Base-by-base conservation (phyloP, 2,888 invertebrate species). In the Harmothoe impar region DNA sequence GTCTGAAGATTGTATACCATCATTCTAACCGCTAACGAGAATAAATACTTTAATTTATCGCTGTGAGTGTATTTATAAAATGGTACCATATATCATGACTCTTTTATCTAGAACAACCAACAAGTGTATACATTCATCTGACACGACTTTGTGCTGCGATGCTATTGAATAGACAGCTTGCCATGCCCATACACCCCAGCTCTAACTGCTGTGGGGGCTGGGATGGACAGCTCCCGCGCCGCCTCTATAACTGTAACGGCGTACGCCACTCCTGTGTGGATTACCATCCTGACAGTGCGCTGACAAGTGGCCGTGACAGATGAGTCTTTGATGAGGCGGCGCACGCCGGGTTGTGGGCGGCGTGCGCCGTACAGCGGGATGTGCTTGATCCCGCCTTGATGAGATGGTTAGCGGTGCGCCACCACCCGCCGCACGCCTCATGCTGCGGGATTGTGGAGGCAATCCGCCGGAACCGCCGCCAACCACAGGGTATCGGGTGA, bases 261-360 rank as follows among this genome's bases (percentile, higher is more conserved):
- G 72, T 3, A 15, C 72, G 23, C 62, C 23, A n/a, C 20, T 20
- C 31, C 72, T 72, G 29, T 72, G 72, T 72, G 51, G 84, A 84
- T 84, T 84, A 84, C 25, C 5, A 7, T 10, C n/a, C 25, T 84
- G 84, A 84, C 84, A 84, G 84, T 43, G 84, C 84, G 84, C 25
- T 84, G 84, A 84, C 84, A 84, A 72, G 84, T 35, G 84, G 84
- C 84, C 35, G 84, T 84, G 84, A 43, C 84, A 25, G 84, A 84
- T 35, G 84, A 84, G 84, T 20, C 29, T 84, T 84, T 84, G 84
- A 84, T 84, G 84, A 51, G 84, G 84, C 84, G 43, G 35, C 51
- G 33, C 29, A 35, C 43, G 84, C n/a, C 23, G 84, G 35, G 43
- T 20, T 0, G 43, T 23, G 35, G 43, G n/a, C 43, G 35, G 35